Base-by-base conservation (phyloP, 2,888 invertebrate species). In the Halictus quadricinctus region DNA sequence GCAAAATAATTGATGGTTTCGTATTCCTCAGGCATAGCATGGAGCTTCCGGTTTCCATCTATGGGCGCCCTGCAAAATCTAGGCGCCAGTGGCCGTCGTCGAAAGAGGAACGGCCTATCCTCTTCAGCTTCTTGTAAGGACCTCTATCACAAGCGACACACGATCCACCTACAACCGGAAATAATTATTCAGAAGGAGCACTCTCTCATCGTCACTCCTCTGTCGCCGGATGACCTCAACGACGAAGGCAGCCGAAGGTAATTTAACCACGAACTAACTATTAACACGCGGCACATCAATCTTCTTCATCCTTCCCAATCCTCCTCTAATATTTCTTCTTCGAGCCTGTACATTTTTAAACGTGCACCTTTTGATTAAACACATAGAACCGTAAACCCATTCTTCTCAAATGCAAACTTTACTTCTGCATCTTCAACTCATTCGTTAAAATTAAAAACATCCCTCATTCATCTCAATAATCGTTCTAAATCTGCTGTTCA, bases 11-110 rank as follows among this genome's bases (percentile, higher is more conserved):
- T 64, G 1, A 13, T 12, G 25, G 25, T 6, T 29, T 48, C 25
- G 78, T 50, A 43, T 76, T 80, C 48, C n/a, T 72, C 84, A 93
- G 93, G 93, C 80, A 93, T 93, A 92, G 91, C 93, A 90, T 93
- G 93, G 93, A 93, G 93, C 86, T 93, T 93, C 87, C 92, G 93
- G 78, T 93, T 93, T 79, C 93, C 93, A 70, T 93, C 93, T 80
- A 91, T 93, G 92, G 91, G 90, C 50, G 90, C 93, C 13, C 88
- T 93, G 76, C 93, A 93, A 73, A 93, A 91, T 83, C 87, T 93
- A 79, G 90, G 93, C 80, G 88, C 92, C 80, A 93, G 90, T 64
- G 91, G 92, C 36, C 91, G 93, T 69, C 91, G 93, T 4, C 90
- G 89, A 54, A 93, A 92, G 76, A 91, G 92, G 48, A 90, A 92